Conservation (phyloP, 2,888 invertebrate genomes). For the Drosophila anomelani region DNA sequence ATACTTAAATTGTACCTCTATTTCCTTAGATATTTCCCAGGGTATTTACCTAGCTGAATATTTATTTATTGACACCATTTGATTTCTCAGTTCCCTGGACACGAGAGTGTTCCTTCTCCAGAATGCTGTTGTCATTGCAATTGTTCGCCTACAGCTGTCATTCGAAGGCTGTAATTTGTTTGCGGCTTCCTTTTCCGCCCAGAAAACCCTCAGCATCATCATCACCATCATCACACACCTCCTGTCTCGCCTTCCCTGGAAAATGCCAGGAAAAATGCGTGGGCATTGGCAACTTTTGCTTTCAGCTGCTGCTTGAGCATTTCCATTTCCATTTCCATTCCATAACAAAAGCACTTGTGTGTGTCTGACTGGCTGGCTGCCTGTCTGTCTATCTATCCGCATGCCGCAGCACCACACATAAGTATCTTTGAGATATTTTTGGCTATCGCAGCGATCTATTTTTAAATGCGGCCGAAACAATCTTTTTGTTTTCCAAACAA, state of each 20-base stretch:
- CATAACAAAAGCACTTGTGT: constrained; percentile 67
- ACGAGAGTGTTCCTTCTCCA: constrained; percentile 48
- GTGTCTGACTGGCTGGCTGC: constrained; percentile 63
- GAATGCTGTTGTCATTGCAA: constrained; percentile 35
- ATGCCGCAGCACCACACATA: constrained; percentile 48
- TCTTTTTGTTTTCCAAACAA: constrained; percentile 76
- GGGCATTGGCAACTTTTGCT: constrained; percentile 70
- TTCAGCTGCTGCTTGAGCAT: constrained; percentile 70
- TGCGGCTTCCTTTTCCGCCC: constrained; percentile 36
- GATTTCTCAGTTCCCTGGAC: constrained; percentile 30
- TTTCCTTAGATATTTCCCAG: not conserved
- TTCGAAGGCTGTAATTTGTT: constrained; percentile 72
- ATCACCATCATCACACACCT: not conserved
- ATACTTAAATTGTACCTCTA: too few relatives aligned
- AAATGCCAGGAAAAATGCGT: constrained; percentile 52
- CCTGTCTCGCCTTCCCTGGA: constrained; percentile 14
- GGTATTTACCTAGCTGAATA: constrained; percentile 17
- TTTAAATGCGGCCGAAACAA: constrained; percentile 53
- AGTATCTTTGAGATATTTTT: constrained; percentile 61
- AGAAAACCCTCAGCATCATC: constrained; percentile 6
- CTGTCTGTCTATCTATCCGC: constrained; percentile 58
- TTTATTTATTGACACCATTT: constrained; percentile 24
- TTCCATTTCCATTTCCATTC: constrained; percentile 69
- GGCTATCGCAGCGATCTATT: constrained; percentile 63
- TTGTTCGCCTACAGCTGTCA: constrained; percentile 75